Base-by-base conservation (phyloP, 53 echinoderm and acorn worm genomes). In the Holothuria scabra region DNA sequence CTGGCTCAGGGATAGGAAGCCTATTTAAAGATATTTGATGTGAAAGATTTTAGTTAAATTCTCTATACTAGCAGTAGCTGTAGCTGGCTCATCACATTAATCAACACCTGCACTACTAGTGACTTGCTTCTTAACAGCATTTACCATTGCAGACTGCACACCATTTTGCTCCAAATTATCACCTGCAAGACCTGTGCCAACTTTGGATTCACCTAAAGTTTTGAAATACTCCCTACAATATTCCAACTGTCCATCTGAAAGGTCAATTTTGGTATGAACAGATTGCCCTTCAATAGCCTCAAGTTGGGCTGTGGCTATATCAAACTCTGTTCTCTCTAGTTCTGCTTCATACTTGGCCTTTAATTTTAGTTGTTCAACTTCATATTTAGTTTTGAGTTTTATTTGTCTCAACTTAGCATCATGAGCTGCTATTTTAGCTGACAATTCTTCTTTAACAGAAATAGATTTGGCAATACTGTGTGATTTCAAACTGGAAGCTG, bases 401-500 rank as follows among this genome's bases (percentile, higher is more conserved):
- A 65, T 65, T n/a, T 65, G 65, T 65, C 25, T 65, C 8, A 65
- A 8, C 26, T 2, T 65, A 25, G 65, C 65, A 65, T 65, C 65
- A 65, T 65, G 65, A 31, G 65, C 65, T 65, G 65, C 65, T 22
- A 65, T 65, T 65, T 60, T 60, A 9, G 60, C 60, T 3, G 60
- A 60, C 24, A 60, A 60, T n/a, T 60, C 60, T 60, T 60, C 60
- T 9, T 8, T 60, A 60, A 60, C 24, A n/a, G 60, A 60, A 4
- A 35, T 6, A 35, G 35, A 35, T 35, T 35, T 35, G 6, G 6
- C n/a, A n/a, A n/a, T n/a, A n/a, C n/a, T n/a, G n/a, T n/a, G 6
- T 3, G 35, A 35, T 35, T 35, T 35, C 35, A 35, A 35, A 35
- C n/a, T n/a, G n/a, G 35, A 35, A 35, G 35, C 35, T 6, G 35